Evolutionary conservation across 2,888 invertebrate species (phyloP).

Genomic region (Galeopsomyia nigrocyanea): DNA sequence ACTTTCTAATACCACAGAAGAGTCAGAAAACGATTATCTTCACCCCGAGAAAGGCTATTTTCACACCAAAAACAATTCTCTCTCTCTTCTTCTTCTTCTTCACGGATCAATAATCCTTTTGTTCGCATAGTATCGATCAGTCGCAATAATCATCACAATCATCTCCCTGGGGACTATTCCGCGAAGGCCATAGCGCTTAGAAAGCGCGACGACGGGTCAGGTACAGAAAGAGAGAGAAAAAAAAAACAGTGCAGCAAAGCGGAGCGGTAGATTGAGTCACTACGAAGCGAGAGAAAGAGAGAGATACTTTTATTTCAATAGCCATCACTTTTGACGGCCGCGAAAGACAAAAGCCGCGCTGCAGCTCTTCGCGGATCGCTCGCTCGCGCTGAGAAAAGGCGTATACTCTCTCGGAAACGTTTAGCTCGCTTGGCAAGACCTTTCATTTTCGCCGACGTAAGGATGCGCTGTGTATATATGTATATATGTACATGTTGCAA

Average conservation of each 20-base stretch:
- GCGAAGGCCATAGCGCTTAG: background rate
- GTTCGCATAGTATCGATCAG: conserved; percentile 5
- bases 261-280: conserved; percentile 59
- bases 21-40: background rate
- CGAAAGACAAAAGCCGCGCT: conserved; percentile 40
- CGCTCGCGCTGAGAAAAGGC: conserved; percentile 27
- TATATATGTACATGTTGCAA: too few species aligned
- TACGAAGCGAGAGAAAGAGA: conserved; percentile 48
- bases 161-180: background rate
- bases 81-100: background rate
- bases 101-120: conserved; percentile 28
- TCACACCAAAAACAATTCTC: background rate
- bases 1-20: background rate
- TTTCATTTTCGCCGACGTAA: conserved; percentile 48
- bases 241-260: background rate
- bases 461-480: too few species aligned
- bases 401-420: conserved; percentile 63
- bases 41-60: conserved; percentile 3
- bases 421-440: conserved; percentile 53
- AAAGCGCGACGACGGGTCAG: background rate
- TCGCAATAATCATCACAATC: conserved; percentile 2
- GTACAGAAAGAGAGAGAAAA: background rate
- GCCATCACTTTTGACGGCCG: conserved; percentile 54
- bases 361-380: conserved; percentile 26
- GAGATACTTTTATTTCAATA: conserved; percentile 57